Conservation (phyloP, 2,113 vertebrate species). For the Xenopus borealis region DNA sequence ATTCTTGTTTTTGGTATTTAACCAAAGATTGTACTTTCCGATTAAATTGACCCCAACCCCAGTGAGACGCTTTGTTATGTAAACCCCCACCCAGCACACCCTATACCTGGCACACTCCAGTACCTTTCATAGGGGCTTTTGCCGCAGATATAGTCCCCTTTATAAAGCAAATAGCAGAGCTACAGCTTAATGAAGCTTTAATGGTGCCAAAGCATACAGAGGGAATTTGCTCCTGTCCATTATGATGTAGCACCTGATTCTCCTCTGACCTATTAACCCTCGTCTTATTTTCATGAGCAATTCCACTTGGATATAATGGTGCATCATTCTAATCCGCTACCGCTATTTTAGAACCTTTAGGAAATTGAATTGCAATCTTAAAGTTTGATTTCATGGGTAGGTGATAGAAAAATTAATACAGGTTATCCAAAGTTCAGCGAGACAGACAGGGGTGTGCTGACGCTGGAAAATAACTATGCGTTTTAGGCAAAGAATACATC, state of each 20-base stretch:
- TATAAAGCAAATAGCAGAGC: neutral
- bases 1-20: too few species aligned
- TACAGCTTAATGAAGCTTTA: neutral
- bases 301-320: constrained; percentile 11
- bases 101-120: too few species aligned
- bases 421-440: constrained; percentile 40
- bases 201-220: neutral
- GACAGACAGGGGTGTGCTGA: constrained; percentile 41
- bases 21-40: too few species aligned
- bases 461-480: constrained; percentile 41
- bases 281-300: constrained; percentile 9
- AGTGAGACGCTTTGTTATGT: too few species aligned
- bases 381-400: constrained; percentile 33
- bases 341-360: constrained; percentile 31
- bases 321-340: constrained; percentile 2
- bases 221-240: neutral
- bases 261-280: neutral
- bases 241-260: neutral
- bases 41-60: too few species aligned
- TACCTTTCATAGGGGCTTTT: too few species aligned
- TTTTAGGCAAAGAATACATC: constrained; percentile 43
- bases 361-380: constrained; percentile 29
- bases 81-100: too few species aligned
- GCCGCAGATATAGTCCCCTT: too few species aligned
- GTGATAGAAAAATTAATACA: constrained; percentile 43